phyloP scores from a whole-genome alignment of 2,888 invertebrate species.

The Hirtodrosophila alboralis region DNA sequence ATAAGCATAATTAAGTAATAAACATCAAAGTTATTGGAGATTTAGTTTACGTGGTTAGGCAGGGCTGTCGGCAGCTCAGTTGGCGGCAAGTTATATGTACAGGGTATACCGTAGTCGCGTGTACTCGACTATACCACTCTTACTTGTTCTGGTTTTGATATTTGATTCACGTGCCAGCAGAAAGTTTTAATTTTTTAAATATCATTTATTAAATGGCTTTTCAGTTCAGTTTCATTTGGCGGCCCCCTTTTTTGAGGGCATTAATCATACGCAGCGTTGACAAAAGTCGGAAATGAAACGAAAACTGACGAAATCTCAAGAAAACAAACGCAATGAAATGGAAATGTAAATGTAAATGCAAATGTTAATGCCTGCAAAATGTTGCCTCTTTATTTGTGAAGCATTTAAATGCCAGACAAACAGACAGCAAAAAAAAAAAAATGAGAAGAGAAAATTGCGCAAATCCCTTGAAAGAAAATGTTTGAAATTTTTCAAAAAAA shows the following conservation, averaged over 20 bases:
- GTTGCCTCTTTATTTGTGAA: conserved; percentile 74
- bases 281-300: conserved; percentile 57
- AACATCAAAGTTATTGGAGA: no score
- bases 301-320: conserved; percentile 20
- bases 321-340: conserved; percentile 34
- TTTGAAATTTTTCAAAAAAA: conserved; percentile 70
- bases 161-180: conserved; percentile 63
- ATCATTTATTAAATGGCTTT: conserved; percentile 70
- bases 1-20: no score
- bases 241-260: conserved; percentile 31
- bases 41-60: no score
- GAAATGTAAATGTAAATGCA: conserved; percentile 55
- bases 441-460: conserved; percentile 60
- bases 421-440: conserved; percentile 17
- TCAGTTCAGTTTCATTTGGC: conserved; percentile 11
- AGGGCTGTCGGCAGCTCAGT: no score
- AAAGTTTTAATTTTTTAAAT: conserved; percentile 73
- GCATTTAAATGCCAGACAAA: conserved; percentile 69
- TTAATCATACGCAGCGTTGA: conserved; percentile 73
- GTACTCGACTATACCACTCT: no score
- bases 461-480: conserved; percentile 77
- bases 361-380: conserved; percentile 43
- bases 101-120: no score
- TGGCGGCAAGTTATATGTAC: no score
- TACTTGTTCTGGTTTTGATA: no score